Percentiles rank a stretch among this genome's conserved stretches.
Evolutionary conservation across 2,797 vertebrate genomes (phyloP).

Genomic region (Hippopotamyrus pictus): DNA sequence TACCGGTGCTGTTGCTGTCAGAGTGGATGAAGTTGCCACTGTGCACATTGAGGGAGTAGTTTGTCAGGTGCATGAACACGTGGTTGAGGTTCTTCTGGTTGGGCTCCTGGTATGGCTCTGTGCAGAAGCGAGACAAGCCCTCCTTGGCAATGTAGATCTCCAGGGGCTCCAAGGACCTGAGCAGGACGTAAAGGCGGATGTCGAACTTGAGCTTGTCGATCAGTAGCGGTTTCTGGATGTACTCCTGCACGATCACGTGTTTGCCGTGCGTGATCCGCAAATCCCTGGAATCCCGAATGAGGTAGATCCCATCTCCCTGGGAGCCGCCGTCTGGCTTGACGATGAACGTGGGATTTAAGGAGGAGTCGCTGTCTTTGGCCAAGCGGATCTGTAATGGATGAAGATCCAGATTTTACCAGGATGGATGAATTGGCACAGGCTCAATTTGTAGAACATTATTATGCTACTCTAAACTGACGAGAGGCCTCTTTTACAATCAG

Average conservation of each 20-base stretch:
- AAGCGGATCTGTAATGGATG: conserved; percentile 63
- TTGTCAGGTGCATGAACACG: conserved; percentile 95
- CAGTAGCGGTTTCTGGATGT: conserved; percentile 86
- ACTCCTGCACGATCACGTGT: conserved; percentile 90
- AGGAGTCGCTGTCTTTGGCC: conserved; percentile 72
- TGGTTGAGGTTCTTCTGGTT: conserved; percentile 84
- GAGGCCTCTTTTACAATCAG: neutral
- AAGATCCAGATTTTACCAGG: neutral
- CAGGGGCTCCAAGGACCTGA: conserved; percentile 86
- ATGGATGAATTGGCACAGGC: neutral
- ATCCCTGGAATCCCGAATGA: conserved; percentile 86
- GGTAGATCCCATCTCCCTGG: conserved; percentile 98
- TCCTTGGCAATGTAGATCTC: conserved; percentile 97
- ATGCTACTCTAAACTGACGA: conserved; percentile 11
- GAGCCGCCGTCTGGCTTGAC: conserved; percentile 93
- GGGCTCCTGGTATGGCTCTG: conserved; percentile 92
- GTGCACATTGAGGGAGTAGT: conserved; percentile 94
- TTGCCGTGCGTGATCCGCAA: conserved; percentile 71
- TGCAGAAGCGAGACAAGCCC: conserved; percentile 92
- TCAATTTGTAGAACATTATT: neutral
- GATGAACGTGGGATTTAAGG: conserved; percentile 83
- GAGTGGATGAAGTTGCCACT: conserved; percentile 92
- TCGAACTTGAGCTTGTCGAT: conserved; percentile 97
- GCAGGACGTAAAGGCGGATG: conserved; percentile 89
- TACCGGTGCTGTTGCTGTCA: conserved; percentile 82